Evolutionary conservation across 2,888 invertebrate species (phyloP).

Genomic region (Apamea monoglypha): DNA sequence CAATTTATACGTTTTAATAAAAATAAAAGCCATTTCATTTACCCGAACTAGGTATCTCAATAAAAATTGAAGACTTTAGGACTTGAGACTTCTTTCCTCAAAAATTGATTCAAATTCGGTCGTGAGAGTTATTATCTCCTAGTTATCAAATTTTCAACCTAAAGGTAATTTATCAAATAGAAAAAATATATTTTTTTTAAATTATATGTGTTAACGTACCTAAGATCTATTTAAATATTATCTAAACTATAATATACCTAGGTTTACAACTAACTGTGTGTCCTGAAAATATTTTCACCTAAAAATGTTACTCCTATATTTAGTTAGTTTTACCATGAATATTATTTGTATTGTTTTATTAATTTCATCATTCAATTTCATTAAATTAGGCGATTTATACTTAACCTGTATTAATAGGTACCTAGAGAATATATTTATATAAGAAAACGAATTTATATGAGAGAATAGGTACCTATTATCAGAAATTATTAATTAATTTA

Average conservation of each 20-base stretch:
- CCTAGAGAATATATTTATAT: constrained; percentile 24
- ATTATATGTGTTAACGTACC: neutral
- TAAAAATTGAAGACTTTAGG: neutral
- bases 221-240: neutral
- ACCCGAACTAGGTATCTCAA: neutral
- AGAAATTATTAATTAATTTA: constrained; percentile 15
- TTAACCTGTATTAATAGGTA: constrained; percentile 24
- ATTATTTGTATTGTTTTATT: constrained; percentile 7
- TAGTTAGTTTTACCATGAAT: neutral
- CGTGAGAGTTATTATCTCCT: neutral
- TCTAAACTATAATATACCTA: neutral
- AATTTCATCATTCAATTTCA: constrained; percentile 11
- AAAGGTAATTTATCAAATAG: neutral
- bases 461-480: constrained; percentile 33
- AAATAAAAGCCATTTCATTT: neutral
- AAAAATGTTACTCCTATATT: neutral
- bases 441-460: constrained; percentile 31
- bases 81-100: neutral
- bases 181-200: neutral
- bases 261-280: neutral
- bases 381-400: neutral
- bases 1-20: neutral
- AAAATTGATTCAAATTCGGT: neutral
- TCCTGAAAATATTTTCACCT: constrained; percentile 11
- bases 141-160: neutral